phyloP scores from a whole-genome alignment of 2,113 vertebrate species.

The Amphiprion percula region DNA sequence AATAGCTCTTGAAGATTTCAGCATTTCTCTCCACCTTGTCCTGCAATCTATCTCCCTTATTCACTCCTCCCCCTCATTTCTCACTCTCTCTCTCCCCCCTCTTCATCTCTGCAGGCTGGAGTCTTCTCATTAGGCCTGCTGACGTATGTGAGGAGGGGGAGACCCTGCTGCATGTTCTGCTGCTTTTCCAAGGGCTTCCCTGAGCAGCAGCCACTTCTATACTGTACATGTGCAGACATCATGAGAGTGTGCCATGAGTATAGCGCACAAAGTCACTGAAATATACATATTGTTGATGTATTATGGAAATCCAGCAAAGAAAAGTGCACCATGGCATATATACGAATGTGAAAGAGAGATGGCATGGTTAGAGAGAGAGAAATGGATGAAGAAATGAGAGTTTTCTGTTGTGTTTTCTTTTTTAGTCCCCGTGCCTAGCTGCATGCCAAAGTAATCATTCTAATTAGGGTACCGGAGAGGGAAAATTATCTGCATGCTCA shows the following conservation, averaged over 20 bases:
- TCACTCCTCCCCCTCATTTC: not conserved
- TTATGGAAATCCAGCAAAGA: slow-evolving; percentile 59
- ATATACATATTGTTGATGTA: slow-evolving; percentile 55
- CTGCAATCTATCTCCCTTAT: slow-evolving; percentile 8
- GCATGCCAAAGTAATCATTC: slow-evolving; percentile 46
- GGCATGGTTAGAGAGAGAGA: not conserved
- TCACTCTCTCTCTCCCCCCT: not conserved
- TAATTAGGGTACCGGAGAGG: slow-evolving; percentile 54
- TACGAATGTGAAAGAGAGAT: slow-evolving; percentile 10
- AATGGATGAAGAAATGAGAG: not conserved
- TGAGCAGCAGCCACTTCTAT: slow-evolving; percentile 13
- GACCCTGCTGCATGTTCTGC: slow-evolving; percentile 21
- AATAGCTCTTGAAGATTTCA: slow-evolving; percentile 9
- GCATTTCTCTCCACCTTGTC: not conserved
- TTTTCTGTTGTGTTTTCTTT: not conserved
- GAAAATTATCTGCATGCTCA: slow-evolving; percentile 42
- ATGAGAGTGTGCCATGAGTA: slow-evolving; percentile 8
- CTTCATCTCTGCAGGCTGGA: slow-evolving; percentile 22
- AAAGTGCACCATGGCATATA: not conserved
- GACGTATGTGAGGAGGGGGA: slow-evolving; percentile 54
- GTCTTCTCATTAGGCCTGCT: slow-evolving; percentile 47
- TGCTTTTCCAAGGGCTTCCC: slow-evolving; percentile 51
- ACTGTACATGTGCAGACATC: slow-evolving; percentile 19
- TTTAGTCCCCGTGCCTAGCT: slow-evolving; percentile 17
- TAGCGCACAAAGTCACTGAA: slow-evolving; percentile 54